These are phyloP conservation scores for Hylaeus anthracinus DNA, from an alignment of 1,140 invertebrate genomes.

Conservation along the genomic window DNA sequence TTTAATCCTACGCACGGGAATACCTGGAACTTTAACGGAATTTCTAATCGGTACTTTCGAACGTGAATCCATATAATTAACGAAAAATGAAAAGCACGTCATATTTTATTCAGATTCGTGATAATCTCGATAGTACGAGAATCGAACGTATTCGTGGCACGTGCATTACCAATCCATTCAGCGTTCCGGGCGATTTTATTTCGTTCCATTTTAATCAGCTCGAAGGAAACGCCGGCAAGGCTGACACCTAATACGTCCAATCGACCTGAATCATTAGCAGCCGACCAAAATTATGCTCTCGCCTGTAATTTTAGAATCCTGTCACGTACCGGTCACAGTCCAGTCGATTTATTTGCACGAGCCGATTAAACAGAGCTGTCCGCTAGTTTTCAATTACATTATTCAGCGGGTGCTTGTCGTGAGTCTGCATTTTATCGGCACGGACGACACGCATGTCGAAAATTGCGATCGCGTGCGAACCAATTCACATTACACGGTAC, in stretches of 20 bases:
- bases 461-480: constrained; percentile 48
- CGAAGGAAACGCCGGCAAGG: constrained; percentile 43
- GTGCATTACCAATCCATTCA: no score
- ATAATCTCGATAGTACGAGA: no score
- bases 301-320: constrained; percentile 44
- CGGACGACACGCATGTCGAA: constrained; percentile 15
- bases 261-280: constrained; percentile 40
- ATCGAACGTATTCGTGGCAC: no score
- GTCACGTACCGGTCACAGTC: constrained; percentile 17
- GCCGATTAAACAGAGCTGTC: constrained; percentile 53
- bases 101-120: no score
- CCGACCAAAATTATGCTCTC: constrained; percentile 48
- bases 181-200: not conserved
- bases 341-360: constrained; percentile 55
- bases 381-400: constrained; percentile 54
- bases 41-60: no score
- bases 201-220: constrained; percentile 25
- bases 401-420: constrained; percentile 40
- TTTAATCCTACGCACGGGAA: no score
- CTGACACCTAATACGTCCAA: constrained; percentile 9
- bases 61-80: no score
- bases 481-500: no score
- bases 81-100: no score
- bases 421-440: not conserved
- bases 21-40: no score